Conservation (phyloP, 2,888 invertebrate genomes). For the Limenitis camilla region DNA sequence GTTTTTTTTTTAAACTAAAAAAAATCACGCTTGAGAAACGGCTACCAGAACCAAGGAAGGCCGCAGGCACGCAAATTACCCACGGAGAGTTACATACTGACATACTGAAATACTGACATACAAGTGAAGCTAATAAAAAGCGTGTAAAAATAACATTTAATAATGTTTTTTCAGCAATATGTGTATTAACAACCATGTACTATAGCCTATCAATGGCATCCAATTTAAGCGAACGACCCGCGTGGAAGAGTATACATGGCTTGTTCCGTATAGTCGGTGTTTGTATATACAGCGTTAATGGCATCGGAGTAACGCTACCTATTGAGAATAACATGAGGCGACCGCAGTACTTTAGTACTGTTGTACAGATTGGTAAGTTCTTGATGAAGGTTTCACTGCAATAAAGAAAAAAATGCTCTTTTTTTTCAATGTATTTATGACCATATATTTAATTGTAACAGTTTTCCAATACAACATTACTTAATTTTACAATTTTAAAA, state of each 20-base stretch:
- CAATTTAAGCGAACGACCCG: slow-evolving; percentile 30
- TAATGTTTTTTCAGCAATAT: slow-evolving; percentile 33
- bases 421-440: no score
- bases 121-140: neutral
- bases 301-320: slow-evolving; percentile 38
- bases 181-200: slow-evolving; percentile 37
- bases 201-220: slow-evolving; percentile 32
- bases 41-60: no score
- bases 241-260: slow-evolving; percentile 40
- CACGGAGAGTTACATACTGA: no score
- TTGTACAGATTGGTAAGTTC: slow-evolving; percentile 32
- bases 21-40: no score
- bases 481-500: no score
- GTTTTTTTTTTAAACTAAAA: no score
- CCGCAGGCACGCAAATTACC: no score
- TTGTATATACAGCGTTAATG: slow-evolving; percentile 68
- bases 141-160: neutral
- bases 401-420: no score
- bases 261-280: slow-evolving; percentile 62
- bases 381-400: neutral
- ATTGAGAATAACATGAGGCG: slow-evolving; percentile 50
- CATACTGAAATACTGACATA: no score
- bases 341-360: slow-evolving; percentile 36
- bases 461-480: no score
- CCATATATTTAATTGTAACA: no score